Percentiles rank a stretch among this genome's conserved stretches.
These are phyloP conservation scores for Piprites chloris DNA, from an alignment of 2,113 vertebrate genomes.

Conservation along the genomic window DNA sequence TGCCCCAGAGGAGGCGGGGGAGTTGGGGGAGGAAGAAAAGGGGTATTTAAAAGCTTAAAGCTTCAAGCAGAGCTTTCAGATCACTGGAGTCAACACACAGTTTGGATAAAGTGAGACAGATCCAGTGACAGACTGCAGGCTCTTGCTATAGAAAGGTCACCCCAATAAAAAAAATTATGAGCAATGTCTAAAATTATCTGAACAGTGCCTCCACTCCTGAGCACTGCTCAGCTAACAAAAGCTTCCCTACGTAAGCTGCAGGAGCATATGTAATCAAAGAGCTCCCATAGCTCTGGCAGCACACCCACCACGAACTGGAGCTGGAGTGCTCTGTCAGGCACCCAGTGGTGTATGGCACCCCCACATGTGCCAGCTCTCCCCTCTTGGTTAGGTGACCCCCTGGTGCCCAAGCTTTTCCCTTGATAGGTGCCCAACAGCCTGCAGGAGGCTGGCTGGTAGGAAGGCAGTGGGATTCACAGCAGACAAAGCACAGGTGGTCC, in stretches of 20 bases:
- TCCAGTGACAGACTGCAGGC: slow-evolving; percentile 24
- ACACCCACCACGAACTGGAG: background rate
- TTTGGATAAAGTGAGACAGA: background rate
- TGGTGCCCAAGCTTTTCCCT: background rate
- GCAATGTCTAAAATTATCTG: slow-evolving; percentile 44
- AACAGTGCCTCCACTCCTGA: background rate
- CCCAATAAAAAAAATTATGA: slow-evolving; percentile 24
- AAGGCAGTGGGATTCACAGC: background rate
- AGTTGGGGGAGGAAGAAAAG: background rate
- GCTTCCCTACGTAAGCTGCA: background rate
- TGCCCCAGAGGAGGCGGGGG: background rate
- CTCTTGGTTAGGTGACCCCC: background rate
- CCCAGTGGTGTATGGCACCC: rapidly evolving
- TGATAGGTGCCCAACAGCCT: rapidly evolving
- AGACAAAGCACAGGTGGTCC: background rate
- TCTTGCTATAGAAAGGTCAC: background rate
- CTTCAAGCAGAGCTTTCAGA: background rate
- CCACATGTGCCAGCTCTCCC: rapidly evolving
- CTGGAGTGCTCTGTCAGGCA: background rate
- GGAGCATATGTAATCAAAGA: background rate
- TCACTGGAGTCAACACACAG: background rate
- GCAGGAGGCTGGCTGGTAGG: background rate
- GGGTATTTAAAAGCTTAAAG: background rate
- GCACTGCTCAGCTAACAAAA: background rate
- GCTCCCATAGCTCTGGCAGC: background rate